Conservation (phyloP, 2,888 invertebrate species). For the Tricholauxania praeusta region DNA sequence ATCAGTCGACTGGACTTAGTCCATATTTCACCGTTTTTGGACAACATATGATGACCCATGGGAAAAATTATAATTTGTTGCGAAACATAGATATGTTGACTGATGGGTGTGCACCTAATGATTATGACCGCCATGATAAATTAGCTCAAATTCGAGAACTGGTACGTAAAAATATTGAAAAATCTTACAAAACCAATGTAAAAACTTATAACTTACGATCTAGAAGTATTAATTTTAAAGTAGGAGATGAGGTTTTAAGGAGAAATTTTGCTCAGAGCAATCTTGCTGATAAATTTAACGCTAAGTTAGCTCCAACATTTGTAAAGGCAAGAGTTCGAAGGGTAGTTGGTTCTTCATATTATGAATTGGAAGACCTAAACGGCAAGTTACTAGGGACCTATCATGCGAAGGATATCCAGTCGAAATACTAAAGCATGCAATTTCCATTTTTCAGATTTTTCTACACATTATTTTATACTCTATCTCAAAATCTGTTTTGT, state of each 20-base stretch:
- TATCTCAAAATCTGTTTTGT: no score
- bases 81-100: background rate
- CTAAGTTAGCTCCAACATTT: background rate
- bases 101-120: background rate
- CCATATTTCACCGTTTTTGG: background rate
- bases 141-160: conserved; percentile 6
- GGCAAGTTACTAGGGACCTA: background rate
- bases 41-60: conserved; percentile 1
- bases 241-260: background rate
- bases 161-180: background rate
- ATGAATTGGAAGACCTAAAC: background rate
- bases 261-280: conserved; percentile 4
- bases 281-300: background rate
- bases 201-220: conserved; percentile 1
- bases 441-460: no score
- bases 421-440: no score
- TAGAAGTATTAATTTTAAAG: background rate
- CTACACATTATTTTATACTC: no score
- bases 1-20: background rate
- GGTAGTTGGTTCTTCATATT: background rate
- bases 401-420: conserved; percentile 8
- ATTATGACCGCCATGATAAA: background rate
- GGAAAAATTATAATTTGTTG: background rate
- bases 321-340: background rate
- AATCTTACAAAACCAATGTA: background rate